Evolutionary conservation across 1,140 invertebrate species (phyloP), one percentile per base, ranked within the genome.

Genomic region (Ceratoteleas bidentatus): DNA sequence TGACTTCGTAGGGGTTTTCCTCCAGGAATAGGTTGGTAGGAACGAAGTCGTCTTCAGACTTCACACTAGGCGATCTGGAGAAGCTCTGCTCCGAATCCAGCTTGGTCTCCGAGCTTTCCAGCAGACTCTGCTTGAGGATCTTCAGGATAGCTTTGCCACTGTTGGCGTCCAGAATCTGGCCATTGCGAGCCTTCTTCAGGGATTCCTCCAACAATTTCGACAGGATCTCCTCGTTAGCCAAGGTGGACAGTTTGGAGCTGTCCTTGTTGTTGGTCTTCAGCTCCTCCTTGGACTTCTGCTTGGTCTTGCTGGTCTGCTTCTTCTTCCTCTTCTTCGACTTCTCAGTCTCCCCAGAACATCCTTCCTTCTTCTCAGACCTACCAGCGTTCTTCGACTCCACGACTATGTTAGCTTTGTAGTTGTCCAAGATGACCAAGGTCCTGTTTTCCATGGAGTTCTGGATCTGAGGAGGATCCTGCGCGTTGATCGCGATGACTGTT

Each of bases 1-100:
- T 96, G 14, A 95, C 94, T 86, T 96, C 96, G 78, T 96, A 96
- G 64, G 95, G 94, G 91, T 96, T 92, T 66, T 92, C 91, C 93
- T 96, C 85, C 91, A 90, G 69, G 47, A 91, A 91, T 0, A 90
- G 74, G 84, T 88, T 88, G 0, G 85, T 85, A 5, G 87, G 83
- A 3, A 89, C 81, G 11, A 89, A 88, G 38, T 91, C 87, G 0
- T 81, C 80, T 2, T 90, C 86, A 0, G 92, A 92, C 62, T 92
- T 84, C 84, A 85, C 75, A 84, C 91, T 88, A 64, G 92, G 85
- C 79, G 91, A 83, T 86, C 85, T 86, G 47, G 87, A 87, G 52
- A 88, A 89, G 85, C 87, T 85, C 68, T 76, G 84, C 80, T 89
- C 84, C 49, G 83, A 57, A 47, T 89, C 87, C 6, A 86, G 50